Conservation (phyloP, 2,113 vertebrate species). For the Anseranas semipalmata region DNA sequence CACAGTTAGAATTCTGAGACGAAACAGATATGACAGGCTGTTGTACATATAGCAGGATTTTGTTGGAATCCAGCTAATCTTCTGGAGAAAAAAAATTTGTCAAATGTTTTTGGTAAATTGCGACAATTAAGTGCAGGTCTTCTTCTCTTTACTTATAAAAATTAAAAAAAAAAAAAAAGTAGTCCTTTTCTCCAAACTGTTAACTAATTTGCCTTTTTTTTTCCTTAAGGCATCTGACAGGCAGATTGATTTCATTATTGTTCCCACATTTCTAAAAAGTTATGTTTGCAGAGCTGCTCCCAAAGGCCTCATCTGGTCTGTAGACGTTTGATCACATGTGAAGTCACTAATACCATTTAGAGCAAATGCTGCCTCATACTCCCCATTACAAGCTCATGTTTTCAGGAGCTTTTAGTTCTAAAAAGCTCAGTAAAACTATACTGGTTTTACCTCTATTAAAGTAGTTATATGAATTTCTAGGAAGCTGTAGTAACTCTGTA, state of each 20-base stretch:
- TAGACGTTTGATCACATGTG: background rate
- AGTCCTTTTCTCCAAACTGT: background rate
- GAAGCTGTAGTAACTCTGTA: background rate
- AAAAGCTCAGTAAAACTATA: background rate
- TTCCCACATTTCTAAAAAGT: background rate
- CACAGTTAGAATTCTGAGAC: background rate
- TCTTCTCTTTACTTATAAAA: background rate
- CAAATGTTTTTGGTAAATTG: background rate
- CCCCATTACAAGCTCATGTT: background rate
- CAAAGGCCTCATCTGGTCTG: background rate
- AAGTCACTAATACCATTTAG: background rate
- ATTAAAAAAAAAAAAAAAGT: background rate
- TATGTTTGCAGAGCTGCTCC: background rate
- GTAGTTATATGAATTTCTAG: background rate
- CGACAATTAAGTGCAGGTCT: background rate
- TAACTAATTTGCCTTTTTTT: background rate
- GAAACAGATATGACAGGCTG: background rate
- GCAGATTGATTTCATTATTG: background rate
- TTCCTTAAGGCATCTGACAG: background rate
- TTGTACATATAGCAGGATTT: rapidly evolving
- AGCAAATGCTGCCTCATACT: background rate
- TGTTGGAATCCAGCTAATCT: background rate
- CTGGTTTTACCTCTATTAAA: background rate
- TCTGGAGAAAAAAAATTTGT: background rate
- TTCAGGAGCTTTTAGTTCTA: background rate